Evolutionary conservation across 1,140 invertebrate species (phyloP).

Genomic region (Diabrotica undecimpunctata): DNA sequence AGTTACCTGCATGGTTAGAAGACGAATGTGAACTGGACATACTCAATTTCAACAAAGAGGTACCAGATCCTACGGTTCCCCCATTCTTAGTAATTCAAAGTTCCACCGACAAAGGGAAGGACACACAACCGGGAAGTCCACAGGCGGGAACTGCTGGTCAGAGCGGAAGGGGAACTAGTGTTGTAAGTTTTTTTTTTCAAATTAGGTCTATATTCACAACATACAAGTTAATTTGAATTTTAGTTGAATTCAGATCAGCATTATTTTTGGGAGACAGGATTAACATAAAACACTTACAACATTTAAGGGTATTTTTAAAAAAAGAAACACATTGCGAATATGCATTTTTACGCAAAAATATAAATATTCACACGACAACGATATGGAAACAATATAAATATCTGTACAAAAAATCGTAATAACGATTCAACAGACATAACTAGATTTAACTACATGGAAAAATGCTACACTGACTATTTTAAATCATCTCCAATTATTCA

Average conservation of each 20-base stretch:
- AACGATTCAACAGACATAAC: too few relatives aligned
- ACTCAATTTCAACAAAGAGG: slow-evolving; percentile 63
- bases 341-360: too few relatives aligned
- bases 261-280: background rate
- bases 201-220: too few relatives aligned
- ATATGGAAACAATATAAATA: too few relatives aligned
- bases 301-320: background rate
- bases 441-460: too few relatives aligned
- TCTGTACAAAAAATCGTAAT: too few relatives aligned
- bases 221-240: too few relatives aligned
- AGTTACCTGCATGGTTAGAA: slow-evolving; percentile 86
- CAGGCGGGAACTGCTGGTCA: slow-evolving; percentile 70
- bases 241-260: too few relatives aligned
- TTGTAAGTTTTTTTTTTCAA: slow-evolving; percentile 62
- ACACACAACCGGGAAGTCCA: slow-evolving; percentile 53
- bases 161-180: slow-evolving; percentile 80
- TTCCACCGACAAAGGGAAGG: slow-evolving; percentile 65
- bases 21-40: slow-evolving; percentile 96
- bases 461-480: too few relatives aligned
- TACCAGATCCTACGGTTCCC: slow-evolving; percentile 66
- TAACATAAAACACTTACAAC: background rate
- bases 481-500: too few relatives aligned
- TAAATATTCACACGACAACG: too few relatives aligned
- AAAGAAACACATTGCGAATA: too few relatives aligned
- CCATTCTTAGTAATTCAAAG: slow-evolving; percentile 92